These are phyloP conservation scores for Echeneis naucrates DNA, from an alignment of 2,797 vertebrate genomes.

Conservation along the genomic window DNA sequence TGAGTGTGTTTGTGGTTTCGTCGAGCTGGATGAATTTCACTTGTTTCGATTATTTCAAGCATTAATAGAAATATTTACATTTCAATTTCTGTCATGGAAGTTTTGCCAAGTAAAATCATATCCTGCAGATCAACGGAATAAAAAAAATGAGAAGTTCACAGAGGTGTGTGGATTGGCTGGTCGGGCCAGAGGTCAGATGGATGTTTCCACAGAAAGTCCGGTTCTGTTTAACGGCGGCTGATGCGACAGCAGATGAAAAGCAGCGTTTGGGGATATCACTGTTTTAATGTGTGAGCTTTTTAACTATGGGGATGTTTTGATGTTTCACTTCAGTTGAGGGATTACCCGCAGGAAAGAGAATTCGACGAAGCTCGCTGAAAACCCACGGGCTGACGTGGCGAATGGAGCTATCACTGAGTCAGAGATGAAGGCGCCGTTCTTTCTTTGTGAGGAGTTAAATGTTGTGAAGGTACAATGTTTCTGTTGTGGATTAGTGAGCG, in stretches of 20 bases:
- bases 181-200: slow-evolving; percentile 1
- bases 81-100: no score
- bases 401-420: not conserved
- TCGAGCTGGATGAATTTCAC: not conserved
- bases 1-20: not conserved
- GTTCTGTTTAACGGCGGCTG: slow-evolving; percentile 28
- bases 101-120: slow-evolving; percentile 3
- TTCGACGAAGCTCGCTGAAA: not conserved
- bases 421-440: not conserved
- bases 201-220: slow-evolving; percentile 37
- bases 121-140: not conserved
- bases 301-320: not conserved
- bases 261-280: not conserved
- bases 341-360: not conserved
- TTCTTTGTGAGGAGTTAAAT: not conserved
- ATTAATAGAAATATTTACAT: not conserved
- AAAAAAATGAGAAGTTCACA: slow-evolving; percentile 18
- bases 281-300: not conserved
- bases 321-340: not conserved
- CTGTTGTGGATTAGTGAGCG: not conserved
- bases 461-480: not conserved
- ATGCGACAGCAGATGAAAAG: slow-evolving; percentile 13
- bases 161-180: slow-evolving; percentile 57
- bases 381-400: not conserved
- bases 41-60: not conserved